These are phyloP conservation scores for Rhyacichthys aspro DNA, from an alignment of 2,797 vertebrate genomes.

Conservation along the genomic window DNA sequence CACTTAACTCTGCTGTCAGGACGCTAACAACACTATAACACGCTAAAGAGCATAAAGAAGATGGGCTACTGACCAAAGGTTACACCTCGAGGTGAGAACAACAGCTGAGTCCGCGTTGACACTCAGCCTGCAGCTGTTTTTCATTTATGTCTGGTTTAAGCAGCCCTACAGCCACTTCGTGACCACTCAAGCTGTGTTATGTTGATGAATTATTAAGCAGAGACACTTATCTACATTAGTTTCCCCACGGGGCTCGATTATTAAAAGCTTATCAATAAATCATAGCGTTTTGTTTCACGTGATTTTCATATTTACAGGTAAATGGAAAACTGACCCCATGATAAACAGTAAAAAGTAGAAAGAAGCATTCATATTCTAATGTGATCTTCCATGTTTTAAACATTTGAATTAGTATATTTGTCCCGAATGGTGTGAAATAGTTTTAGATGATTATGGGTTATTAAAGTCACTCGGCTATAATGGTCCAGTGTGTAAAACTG, in stretches of 20 bases:
- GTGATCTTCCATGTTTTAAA: neutral
- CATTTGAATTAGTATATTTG: conserved; percentile 10
- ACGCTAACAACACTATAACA: too few species aligned
- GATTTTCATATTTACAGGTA: neutral
- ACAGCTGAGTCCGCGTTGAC: neutral
- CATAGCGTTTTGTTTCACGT: neutral
- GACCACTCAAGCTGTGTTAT: neutral
- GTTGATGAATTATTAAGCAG: conserved; percentile 11
- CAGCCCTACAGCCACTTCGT: conserved; percentile 5
- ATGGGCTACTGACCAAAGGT: too few species aligned
- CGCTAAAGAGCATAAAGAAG: too few species aligned
- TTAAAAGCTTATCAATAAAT: conserved; percentile 17
- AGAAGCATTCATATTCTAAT: neutral
- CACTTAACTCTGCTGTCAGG: too few species aligned
- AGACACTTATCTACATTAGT: neutral
- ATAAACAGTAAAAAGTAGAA: neutral
- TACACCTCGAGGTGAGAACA: neutral
- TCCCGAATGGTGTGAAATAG: neutral
- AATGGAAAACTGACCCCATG: neutral
- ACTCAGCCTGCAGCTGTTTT: conserved; percentile 8
- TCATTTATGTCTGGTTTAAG: neutral
- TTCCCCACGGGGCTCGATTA: conserved; percentile 5
- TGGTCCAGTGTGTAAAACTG: neutral
- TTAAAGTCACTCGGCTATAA: conserved; percentile 7
- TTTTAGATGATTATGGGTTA: conserved; percentile 3